These are phyloP conservation scores for Venturia canescens DNA, from an alignment of 1,140 invertebrate species.

Conservation along the genomic window DNA sequence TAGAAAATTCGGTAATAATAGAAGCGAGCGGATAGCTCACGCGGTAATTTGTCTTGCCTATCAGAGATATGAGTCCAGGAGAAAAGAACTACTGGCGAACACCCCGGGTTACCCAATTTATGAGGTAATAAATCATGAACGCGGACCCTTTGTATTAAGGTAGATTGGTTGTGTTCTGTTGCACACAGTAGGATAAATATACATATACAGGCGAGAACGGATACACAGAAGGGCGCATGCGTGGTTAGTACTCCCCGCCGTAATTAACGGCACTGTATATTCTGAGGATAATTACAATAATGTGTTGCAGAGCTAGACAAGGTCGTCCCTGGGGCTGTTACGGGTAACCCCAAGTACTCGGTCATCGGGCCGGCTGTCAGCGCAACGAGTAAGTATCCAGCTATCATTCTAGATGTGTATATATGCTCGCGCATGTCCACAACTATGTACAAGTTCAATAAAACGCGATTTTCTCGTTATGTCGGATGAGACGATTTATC, in stretches of 20 bases:
- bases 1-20: constrained; percentile 14
- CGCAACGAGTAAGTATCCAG: constrained; percentile 76
- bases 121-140: constrained; percentile 72
- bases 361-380: constrained; percentile 78
- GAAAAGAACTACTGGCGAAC: constrained; percentile 44
- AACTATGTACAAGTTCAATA: constrained; percentile 22
- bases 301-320: constrained; percentile 76
- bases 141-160: constrained; percentile 68
- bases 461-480: constrained; percentile 45
- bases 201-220: background rate
- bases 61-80: constrained; percentile 36
- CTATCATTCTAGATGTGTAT: background rate
- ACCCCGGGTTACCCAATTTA: constrained; percentile 63
- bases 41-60: constrained; percentile 44
- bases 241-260: constrained; percentile 63
- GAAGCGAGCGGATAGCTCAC: background rate
- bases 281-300: constrained; percentile 76
- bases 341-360: constrained; percentile 74
- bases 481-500: constrained; percentile 36
- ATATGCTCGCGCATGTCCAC: constrained; percentile 12
- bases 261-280: constrained; percentile 77
- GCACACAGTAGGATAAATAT: constrained; percentile 57
- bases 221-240: constrained; percentile 52
- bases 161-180: constrained; percentile 73
- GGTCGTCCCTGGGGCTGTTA: constrained; percentile 73